Evolutionary conservation across 2,113 vertebrate species (phyloP).

Genomic region (Dermatemys mawii): DNA sequence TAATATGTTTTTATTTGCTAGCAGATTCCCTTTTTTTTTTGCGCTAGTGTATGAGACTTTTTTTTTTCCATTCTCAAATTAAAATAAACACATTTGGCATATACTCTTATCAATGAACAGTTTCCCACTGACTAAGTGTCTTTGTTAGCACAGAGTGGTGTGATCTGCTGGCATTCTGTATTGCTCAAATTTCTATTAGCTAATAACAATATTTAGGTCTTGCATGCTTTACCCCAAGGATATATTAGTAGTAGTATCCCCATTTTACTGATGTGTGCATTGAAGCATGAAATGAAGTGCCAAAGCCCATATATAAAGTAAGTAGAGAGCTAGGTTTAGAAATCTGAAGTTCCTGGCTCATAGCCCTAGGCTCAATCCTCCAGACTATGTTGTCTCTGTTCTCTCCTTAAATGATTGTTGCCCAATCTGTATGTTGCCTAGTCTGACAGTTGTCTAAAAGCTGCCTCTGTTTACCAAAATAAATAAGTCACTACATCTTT

Average conservation of each 20-base stretch:
- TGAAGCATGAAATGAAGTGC: background rate
- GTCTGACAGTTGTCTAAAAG: background rate
- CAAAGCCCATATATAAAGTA: background rate
- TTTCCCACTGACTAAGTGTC: background rate
- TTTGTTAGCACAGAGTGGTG: background rate
- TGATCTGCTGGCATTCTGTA: background rate
- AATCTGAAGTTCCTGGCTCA: background rate
- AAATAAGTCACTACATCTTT: background rate
- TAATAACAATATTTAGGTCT: background rate
- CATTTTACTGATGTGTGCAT: background rate
- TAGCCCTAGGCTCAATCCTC: background rate
- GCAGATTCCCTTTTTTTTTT: background rate
- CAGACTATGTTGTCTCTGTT: background rate
- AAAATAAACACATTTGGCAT: background rate
- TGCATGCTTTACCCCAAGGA: rapidly evolving
- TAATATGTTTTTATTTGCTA: background rate
- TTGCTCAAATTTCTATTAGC: background rate
- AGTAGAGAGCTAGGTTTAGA: background rate
- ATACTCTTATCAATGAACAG: background rate
- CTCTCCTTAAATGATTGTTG: background rate
- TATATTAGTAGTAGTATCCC: background rate
- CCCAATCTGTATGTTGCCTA: background rate
- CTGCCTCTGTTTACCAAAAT: background rate
- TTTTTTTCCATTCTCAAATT: background rate
- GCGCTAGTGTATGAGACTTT: background rate